Conservation (phyloP, 2,888 invertebrate genomes). For the Aphelenchoides bicaudatus region DNA sequence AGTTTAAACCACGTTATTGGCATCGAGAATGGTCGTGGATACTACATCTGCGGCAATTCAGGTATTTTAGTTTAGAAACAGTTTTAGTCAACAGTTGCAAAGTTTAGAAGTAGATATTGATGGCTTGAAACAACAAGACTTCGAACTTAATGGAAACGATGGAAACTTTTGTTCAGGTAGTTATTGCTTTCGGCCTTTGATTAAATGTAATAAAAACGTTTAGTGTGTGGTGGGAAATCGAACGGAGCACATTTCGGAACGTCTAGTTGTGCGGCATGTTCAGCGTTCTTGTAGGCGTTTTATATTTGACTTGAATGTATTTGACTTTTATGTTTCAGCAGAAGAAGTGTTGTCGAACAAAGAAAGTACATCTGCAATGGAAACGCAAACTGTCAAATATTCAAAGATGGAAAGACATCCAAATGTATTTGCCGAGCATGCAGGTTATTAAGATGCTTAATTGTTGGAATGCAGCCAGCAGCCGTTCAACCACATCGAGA, state of each 20-base stretch:
- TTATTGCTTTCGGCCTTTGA: too few species aligned
- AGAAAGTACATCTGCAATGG: slow-evolving; percentile 30
- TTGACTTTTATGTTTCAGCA: background rate
- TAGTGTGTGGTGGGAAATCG: slow-evolving; percentile 14
- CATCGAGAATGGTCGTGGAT: slow-evolving; percentile 10
- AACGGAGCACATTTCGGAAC: slow-evolving; percentile 32
- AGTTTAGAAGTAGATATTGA: slow-evolving; percentile 6
- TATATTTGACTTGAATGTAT: background rate
- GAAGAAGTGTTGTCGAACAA: slow-evolving; percentile 28
- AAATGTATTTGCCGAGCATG: slow-evolving; percentile 32
- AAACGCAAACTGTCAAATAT: slow-evolving; percentile 22
- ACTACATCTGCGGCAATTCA: background rate
- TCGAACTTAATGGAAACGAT: background rate
- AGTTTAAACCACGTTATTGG: slow-evolving; percentile 11
- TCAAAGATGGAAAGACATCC: slow-evolving; percentile 15
- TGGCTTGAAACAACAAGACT: background rate
- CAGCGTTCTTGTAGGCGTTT: too few species aligned
- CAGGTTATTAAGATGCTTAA: slow-evolving; percentile 26
- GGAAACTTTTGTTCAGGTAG: background rate
- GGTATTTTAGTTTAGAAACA: too few species aligned
- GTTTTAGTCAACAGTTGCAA: too few species aligned
- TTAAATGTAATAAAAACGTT: too few species aligned
- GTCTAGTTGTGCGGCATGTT: slow-evolving; percentile 33
- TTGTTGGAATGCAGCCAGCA: slow-evolving; percentile 30
- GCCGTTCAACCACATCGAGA: slow-evolving; percentile 35